phyloP scores from a whole-genome alignment of 2,113 vertebrate species.

The Romanogobio albipinnatus region DNA sequence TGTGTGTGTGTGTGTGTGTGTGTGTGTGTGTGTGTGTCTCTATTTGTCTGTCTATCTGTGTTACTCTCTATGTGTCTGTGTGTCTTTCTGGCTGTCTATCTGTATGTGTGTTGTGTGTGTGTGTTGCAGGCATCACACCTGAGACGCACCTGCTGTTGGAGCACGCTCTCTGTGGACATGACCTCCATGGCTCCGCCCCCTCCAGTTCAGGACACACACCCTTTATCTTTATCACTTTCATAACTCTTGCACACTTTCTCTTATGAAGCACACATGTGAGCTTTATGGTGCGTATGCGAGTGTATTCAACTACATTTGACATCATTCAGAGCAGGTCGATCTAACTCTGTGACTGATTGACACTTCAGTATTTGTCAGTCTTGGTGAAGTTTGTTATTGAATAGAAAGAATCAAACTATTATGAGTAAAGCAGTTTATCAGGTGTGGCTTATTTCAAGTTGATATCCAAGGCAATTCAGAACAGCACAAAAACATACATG shows the following conservation, averaged over 20 bases:
- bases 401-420: background rate
- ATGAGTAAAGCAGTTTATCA: background rate
- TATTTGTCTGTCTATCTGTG: no score
- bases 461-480: no score
- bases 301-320: background rate
- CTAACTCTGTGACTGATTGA: background rate
- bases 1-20: no score
- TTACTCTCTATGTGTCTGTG: no score
- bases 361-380: background rate
- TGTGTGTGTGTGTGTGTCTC: no score
- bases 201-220: background rate
- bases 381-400: background rate
- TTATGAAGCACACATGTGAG: background rate
- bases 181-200: slow-evolving; percentile 62
- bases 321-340: background rate
- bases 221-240: slow-evolving; percentile 4
- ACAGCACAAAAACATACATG: no score
- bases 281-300: no score
- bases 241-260: slow-evolving; percentile 38
- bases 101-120: background rate
- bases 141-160: slow-evolving; percentile 75
- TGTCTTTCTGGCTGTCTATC: no score
- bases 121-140: slow-evolving; percentile 68
- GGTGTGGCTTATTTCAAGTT: background rate
- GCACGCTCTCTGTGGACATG: slow-evolving; percentile 71